phyloP scores from a whole-genome alignment of 2,888 invertebrate species.

The Heliconius aoede region DNA sequence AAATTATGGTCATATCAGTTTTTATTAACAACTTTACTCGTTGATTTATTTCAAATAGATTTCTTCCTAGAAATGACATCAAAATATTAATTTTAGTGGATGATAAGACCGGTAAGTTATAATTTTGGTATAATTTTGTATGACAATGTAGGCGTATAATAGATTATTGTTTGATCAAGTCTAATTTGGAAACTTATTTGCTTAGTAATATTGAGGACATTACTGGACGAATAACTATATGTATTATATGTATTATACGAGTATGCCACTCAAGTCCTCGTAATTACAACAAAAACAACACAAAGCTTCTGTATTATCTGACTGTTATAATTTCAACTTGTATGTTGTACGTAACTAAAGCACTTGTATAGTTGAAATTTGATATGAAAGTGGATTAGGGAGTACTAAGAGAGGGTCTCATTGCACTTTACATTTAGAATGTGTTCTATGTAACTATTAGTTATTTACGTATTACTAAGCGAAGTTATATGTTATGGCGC shows the following conservation, averaged over 20 bases:
- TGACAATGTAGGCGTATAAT: background rate
- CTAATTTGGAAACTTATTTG: constrained; percentile 11
- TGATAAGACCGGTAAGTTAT: background rate
- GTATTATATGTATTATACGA: background rate
- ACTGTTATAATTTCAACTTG: background rate
- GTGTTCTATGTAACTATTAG: too few relatives aligned
- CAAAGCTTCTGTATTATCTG: background rate
- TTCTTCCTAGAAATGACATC: too few relatives aligned
- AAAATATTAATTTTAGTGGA: background rate
- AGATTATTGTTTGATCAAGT: background rate
- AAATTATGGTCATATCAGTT: too few relatives aligned
- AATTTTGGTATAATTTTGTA: background rate
- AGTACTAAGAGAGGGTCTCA: too few relatives aligned
- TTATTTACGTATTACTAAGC: too few relatives aligned
- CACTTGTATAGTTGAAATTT: too few relatives aligned
- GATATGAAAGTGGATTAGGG: too few relatives aligned
- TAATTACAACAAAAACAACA: constrained; percentile 6
- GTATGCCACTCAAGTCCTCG: background rate
- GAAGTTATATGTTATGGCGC: too few relatives aligned
- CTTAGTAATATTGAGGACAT: constrained; percentile 16
- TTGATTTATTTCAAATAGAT: too few relatives aligned
- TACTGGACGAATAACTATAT: background rate
- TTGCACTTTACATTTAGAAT: too few relatives aligned
- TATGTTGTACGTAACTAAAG: too few relatives aligned
- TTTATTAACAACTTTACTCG: too few relatives aligned